Percentiles rank a stretch among this genome's conserved stretches.
phyloP scores from a whole-genome alignment of 2,797 vertebrate genomes.

The Brachyalestes nurse region DNA sequence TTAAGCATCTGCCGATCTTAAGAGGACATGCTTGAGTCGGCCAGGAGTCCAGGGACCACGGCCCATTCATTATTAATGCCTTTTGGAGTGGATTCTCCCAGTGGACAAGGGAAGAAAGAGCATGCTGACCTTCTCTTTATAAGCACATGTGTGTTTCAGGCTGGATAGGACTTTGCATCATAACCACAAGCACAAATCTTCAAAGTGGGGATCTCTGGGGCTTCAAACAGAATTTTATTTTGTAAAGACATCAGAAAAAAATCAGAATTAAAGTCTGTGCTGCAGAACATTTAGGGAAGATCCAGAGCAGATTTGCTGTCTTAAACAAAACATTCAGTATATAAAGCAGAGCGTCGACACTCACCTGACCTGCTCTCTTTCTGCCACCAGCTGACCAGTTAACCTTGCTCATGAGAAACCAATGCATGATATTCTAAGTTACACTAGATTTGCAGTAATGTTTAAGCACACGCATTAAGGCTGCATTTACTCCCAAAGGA shows the following conservation, averaged over 20 bases:
- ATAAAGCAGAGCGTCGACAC: not conserved
- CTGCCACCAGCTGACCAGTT: not conserved
- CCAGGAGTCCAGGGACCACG: not conserved
- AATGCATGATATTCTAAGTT: too few species aligned
- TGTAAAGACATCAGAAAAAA: not conserved
- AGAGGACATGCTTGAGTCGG: slow-evolving; percentile 27
- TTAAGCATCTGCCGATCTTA: slow-evolving; percentile 28
- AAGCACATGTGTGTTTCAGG: not conserved
- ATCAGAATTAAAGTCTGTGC: not conserved
- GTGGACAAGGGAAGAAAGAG: slow-evolving; percentile 22
- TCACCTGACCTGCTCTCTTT: not conserved
- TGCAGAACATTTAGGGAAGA: not conserved
- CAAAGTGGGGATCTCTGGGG: not conserved
- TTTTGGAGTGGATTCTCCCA: slow-evolving; percentile 36
- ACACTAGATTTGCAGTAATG: too few species aligned
- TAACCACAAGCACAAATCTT: not conserved
- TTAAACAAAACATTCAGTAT: not conserved
- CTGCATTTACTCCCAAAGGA: not conserved
- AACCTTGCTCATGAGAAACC: not conserved
- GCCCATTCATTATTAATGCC: slow-evolving; percentile 34
- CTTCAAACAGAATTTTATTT: not conserved
- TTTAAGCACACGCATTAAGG: not conserved
- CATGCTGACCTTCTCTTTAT: not conserved
- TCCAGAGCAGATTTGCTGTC: not conserved
- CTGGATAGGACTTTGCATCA: not conserved